Evolutionary conservation across 1,140 invertebrate species (phyloP), one percentile per base, ranked within the genome.

Genomic region (Drosophila melanogaster): DNA sequence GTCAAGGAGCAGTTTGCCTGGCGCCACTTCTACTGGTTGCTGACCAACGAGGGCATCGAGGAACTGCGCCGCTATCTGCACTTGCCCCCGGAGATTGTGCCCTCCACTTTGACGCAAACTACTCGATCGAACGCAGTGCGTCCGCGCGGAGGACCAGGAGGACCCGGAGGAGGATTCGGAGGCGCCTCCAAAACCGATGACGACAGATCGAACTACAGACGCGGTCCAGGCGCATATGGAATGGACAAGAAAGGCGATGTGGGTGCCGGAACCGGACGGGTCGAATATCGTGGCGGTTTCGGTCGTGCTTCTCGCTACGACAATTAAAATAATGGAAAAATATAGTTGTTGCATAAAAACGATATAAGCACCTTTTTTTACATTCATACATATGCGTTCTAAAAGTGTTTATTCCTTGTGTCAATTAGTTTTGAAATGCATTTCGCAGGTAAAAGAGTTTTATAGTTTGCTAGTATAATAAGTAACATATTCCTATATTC

Each of bases 41-140:
- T 49, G 3, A 49, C 46, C 24, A 49, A 49, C 46, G 46, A 49
- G 46, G 46, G 46, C n/a, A 49, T 49, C 46, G 46, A 49, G 46
- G 24, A 30, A 24, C 46, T 49, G 24, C 46, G 46, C 46, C 15
- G 1, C 46, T 49, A 49, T n/a, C 22, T 49, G 8, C 46, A 49
- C n/a, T 24, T 49, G 46, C 46, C 46, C n/a, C 24, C 46, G 6
- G 46, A 49, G 24, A 49, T 49, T 1, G 46, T 49, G 24, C 46
- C 46, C 46, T 30, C 46, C 46, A 49, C 46, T 10, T 2, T 49
- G 24, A 15, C 46, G 3, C 46, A 24, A 10, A 14, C 24, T n/a
- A 8, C n/a, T 30, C 46, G n/a, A 4, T 26, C 24, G n/a, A 24
- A 49, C 0, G 0, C 46, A 8, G 24, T 11, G 22, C 46, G 46